Conservation (phyloP, 2,888 invertebrate genomes). For the Oscheius myriophilus region DNA sequence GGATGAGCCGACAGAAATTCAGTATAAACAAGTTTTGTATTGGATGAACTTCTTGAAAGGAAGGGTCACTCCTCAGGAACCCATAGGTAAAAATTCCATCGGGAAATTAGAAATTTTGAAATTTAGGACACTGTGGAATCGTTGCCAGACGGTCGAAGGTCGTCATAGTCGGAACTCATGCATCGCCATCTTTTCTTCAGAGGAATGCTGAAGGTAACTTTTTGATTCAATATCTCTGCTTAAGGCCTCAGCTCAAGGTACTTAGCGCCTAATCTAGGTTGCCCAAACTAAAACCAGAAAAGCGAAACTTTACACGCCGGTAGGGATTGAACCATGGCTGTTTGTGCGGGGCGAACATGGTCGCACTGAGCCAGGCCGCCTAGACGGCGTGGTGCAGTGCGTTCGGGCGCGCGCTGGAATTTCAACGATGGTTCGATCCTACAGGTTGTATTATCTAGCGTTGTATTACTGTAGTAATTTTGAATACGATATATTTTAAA, state of each 20-base stretch:
- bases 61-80: conserved; percentile 77
- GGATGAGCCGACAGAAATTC: conserved; percentile 77
- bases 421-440: too few species aligned
- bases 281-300: too few species aligned
- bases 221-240: neutral
- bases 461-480: too few species aligned
- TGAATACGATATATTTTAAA: too few species aligned
- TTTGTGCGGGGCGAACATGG: too few species aligned
- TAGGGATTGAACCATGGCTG: too few species aligned
- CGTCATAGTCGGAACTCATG: conserved; percentile 79
- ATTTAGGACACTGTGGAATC: conserved; percentile 76
- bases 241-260: neutral
- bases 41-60: conserved; percentile 82
- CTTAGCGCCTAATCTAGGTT: neutral
- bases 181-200: conserved; percentile 58
- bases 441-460: too few species aligned
- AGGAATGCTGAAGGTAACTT: conserved; percentile 30
- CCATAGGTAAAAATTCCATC: conserved; percentile 74
- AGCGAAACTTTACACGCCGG: too few species aligned
- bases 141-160: conserved; percentile 74
- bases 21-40: conserved; percentile 76
- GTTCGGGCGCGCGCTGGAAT: too few species aligned
- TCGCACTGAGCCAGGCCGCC: too few species aligned
- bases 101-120: neutral
- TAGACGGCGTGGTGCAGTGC: too few species aligned